A percentile compares a stretch with the other conserved stretches of the same genome.
These are phyloP conservation scores for Ceratotherium simum DNA, from an alignment of 2,113 vertebrate genomes.

Conservation along the genomic window DNA sequence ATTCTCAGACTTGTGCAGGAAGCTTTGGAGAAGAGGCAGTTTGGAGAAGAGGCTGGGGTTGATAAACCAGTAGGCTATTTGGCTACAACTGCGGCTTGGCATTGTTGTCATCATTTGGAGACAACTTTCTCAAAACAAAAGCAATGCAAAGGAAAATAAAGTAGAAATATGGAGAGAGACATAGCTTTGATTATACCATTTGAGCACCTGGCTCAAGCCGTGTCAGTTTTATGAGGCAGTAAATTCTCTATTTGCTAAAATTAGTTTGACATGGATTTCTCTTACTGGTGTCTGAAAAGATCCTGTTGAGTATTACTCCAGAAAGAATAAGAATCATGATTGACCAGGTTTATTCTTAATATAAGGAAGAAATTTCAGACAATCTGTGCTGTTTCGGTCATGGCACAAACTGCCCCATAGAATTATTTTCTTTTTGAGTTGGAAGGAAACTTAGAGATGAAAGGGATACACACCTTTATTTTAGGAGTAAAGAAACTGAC, in stretches of 20 bases:
- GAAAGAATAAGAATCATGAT: not conserved
- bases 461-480: not conserved
- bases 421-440: not conserved
- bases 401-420: not conserved
- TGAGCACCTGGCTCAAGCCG: not conserved
- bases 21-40: not conserved
- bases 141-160: not conserved
- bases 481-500: not conserved
- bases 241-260: not conserved
- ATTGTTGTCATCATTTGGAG: not conserved
- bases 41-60: not conserved
- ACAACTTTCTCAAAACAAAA: not conserved
- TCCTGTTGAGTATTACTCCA: not conserved
- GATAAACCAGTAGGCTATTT: not conserved
- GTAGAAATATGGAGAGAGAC: not conserved
- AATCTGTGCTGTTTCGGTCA: not conserved
- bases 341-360: not conserved
- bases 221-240: not conserved
- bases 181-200: not conserved
- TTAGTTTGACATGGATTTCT: not conserved
- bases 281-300: not conserved
- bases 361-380: not conserved
- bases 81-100: not conserved
- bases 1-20: not conserved
- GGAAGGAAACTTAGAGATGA: not conserved